Base-by-base conservation (phyloP, 2,113 vertebrate genomes). In the Turnix velox region DNA sequence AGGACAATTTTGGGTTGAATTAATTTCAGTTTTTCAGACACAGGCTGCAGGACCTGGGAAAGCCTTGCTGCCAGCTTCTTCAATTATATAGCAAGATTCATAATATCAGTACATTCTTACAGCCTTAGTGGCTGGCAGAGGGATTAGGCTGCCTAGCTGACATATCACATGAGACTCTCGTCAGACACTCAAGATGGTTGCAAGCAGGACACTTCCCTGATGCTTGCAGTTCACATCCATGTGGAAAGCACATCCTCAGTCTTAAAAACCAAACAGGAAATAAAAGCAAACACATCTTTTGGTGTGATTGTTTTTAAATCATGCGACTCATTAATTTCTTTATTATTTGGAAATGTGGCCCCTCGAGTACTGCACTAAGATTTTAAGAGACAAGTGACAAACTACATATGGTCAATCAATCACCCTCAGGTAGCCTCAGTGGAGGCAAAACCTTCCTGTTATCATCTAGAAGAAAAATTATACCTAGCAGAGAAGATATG, bases 11-110 rank as follows among this genome's bases (percentile, higher is more conserved):
- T 37, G 25, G 4, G 62, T 63, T 54, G 24, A 93, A 92, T 73
- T 67, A 28, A 52, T 74, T 92, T 86, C 68, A 39, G 25, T 52
- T 82, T 94, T 89, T n/a, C 39, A 92, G 85, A 80, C 57, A 82
- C 15, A 77, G 67, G n/a, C 10, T 3, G 14, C 18, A 6, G 37
- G 31, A 91, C 52, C 55, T 77, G 39, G 75, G 39, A 80, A 83
- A 8, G 2, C 28, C 33, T 80, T 30, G 9, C 67, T 86, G 59
- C 30, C 46, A 93, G 43, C 28, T 51, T 27, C 66, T 76, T 30
- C 0, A 0, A 55, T 54, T 83, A 54, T 31, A 69, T 1, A 68
- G 58, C 23, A 80, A 83, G 54, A 35, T 75, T 88, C 42, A 30
- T 46, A 69, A 67, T 31, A 65, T 17, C 39, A 55, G 9, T 23